These are phyloP conservation scores for Dermolepida albohirtum DNA, from an alignment of 2,888 invertebrate species.

Conservation along the genomic window DNA sequence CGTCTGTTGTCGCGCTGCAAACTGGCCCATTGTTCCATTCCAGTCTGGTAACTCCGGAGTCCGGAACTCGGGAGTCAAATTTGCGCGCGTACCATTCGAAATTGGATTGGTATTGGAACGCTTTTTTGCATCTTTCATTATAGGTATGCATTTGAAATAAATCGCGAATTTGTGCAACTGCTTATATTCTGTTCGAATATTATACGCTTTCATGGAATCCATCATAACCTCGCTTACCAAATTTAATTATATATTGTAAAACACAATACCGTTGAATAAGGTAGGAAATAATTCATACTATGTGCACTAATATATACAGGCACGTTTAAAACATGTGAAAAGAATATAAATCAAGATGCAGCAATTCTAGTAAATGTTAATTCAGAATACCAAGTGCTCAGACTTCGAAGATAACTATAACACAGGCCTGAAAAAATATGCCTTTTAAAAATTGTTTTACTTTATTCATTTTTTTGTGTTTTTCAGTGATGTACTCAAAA, in stretches of 20 bases:
- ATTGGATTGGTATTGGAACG: slow-evolving; percentile 35
- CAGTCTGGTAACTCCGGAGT: slow-evolving; percentile 31
- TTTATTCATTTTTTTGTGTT: too few relatives aligned
- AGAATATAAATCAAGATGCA: too few relatives aligned
- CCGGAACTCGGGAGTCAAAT: slow-evolving; percentile 27
- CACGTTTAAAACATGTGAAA: too few relatives aligned
- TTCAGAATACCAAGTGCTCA: too few relatives aligned
- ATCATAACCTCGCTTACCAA: slow-evolving; percentile 4
- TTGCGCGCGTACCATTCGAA: slow-evolving; percentile 24
- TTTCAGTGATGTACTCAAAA: too few relatives aligned
- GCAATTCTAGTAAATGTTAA: too few relatives aligned
- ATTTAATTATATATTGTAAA: neutral
- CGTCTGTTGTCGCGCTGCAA: slow-evolving; percentile 35
- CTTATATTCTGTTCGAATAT: slow-evolving; percentile 4
- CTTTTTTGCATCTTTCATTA: slow-evolving; percentile 13
- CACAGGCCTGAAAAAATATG: too few relatives aligned
- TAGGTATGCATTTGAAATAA: slow-evolving; percentile 20
- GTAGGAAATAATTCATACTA: too few relatives aligned
- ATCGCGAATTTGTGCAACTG: slow-evolving; percentile 21
- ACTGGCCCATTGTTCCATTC: slow-evolving; percentile 34
- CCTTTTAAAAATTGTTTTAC: too few relatives aligned
- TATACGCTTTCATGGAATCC: neutral
- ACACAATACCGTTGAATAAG: too few relatives aligned
- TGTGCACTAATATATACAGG: too few relatives aligned
- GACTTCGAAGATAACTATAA: too few relatives aligned